Conservation (phyloP, 2,113 vertebrate species). For the Baryphthengus martii region DNA sequence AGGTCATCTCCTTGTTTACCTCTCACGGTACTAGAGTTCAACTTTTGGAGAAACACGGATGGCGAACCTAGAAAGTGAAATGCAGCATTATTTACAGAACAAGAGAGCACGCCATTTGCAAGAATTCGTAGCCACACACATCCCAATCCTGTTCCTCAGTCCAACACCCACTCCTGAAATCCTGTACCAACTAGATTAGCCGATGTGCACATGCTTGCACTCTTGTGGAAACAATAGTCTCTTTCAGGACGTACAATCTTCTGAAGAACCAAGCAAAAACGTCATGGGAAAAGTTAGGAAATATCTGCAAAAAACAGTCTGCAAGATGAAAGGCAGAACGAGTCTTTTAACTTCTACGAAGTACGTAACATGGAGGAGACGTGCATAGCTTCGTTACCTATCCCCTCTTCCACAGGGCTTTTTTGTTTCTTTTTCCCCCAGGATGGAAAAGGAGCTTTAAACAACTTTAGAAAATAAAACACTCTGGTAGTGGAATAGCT, state of each 20-base stretch:
- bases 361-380: neutral
- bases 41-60: neutral
- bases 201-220: conserved; percentile 46
- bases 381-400: neutral
- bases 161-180: conserved; percentile 69
- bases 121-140: neutral
- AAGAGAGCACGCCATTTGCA: neutral
- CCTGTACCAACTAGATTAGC: conserved; percentile 62
- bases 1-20: neutral
- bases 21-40: neutral
- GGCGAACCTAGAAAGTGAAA: conserved; percentile 25
- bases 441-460: neutral
- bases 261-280: conserved; percentile 70
- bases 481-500: neutral
- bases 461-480: neutral
- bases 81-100: neutral
- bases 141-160: conserved; percentile 26
- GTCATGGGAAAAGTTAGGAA: conserved; percentile 80
- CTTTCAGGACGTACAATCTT: conserved; percentile 72
- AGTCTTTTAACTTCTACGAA: conserved; percentile 56
- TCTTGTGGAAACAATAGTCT: conserved; percentile 74
- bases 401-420: neutral
- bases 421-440: neutral
- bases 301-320: conserved; percentile 71
- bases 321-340: conserved; percentile 67